Conservation (phyloP, 2,888 invertebrate genomes). For the Drosophila bunnanda region DNA sequence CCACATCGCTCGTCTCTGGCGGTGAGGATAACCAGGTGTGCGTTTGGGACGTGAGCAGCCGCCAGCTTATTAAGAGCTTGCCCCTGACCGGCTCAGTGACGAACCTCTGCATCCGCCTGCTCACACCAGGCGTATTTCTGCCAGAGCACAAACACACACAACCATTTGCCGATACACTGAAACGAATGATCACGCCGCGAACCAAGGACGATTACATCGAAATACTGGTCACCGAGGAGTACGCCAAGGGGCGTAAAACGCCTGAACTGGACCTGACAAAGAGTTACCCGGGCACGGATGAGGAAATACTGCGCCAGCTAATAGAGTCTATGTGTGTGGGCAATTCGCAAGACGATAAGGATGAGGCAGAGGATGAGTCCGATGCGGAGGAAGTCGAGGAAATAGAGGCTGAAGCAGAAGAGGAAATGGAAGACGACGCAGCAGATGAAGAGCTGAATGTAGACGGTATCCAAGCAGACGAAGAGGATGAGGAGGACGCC, state of each 20-base stretch:
- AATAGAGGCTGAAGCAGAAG: not conserved
- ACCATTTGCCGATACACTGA: constrained; percentile 87
- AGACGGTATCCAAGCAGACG: not conserved
- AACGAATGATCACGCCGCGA: constrained; percentile 87
- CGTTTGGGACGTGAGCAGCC: constrained; percentile 92
- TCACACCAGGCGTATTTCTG: constrained; percentile 87
- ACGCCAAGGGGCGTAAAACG: not conserved
- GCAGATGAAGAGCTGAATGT: not conserved
- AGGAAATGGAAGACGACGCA: not conserved
- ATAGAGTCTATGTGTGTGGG: constrained; percentile 1
- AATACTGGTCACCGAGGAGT: constrained; percentile 77
- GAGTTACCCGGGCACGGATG: constrained; percentile 6
- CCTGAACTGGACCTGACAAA: not conserved
- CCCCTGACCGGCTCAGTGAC: constrained; percentile 91
- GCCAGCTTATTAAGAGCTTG: constrained; percentile 89
- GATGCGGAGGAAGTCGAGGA: not conserved
- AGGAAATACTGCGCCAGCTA: constrained; percentile 1
- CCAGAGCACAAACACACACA: constrained; percentile 86
- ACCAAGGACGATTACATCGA: constrained; percentile 83
- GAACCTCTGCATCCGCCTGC: constrained; percentile 88
- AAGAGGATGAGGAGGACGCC: not conserved
- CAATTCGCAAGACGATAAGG: not conserved
- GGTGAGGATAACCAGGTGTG: constrained; percentile 90
- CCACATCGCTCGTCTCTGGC: constrained; percentile 90
- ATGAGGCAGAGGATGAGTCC: not conserved